Evolutionary conservation across 2,888 invertebrate species (phyloP).

Genomic region (Ochropleura plecta): DNA sequence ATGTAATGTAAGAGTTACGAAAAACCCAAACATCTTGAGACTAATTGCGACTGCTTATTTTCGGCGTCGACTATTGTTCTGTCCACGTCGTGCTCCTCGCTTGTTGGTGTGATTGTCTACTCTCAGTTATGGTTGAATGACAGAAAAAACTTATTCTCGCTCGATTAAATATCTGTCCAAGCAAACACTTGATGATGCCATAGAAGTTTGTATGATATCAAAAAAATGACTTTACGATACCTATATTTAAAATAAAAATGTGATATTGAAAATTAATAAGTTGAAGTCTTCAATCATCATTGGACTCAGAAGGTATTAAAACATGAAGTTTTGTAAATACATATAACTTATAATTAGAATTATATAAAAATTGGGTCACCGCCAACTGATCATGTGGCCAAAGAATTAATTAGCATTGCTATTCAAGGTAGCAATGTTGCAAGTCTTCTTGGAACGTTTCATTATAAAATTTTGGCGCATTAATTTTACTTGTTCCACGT

Average conservation of each 20-base stretch:
- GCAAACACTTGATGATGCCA: background rate
- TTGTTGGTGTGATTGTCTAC: background rate
- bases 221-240: background rate
- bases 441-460: no score
- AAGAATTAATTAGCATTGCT: no score
- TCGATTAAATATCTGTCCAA: background rate
- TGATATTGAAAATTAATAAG: background rate
- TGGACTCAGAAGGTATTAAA: background rate
- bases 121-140: background rate
- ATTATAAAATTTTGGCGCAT: conserved; percentile 14
- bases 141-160: background rate
- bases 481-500: conserved; percentile 35
- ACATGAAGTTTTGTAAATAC: background rate
- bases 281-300: background rate
- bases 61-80: background rate
- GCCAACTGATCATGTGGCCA: no score
- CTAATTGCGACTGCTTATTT: background rate
- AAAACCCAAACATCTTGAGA: background rate
- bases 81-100: background rate
- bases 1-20: background rate
- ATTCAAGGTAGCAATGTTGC: no score
- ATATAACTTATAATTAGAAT: no score
- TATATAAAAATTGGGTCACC: no score
- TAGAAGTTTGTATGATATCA: background rate
- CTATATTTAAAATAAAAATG: no score